These are phyloP conservation scores for Axea sp. DNA, from an alignment of 2,888 invertebrate genomes.

Conservation along the genomic window DNA sequence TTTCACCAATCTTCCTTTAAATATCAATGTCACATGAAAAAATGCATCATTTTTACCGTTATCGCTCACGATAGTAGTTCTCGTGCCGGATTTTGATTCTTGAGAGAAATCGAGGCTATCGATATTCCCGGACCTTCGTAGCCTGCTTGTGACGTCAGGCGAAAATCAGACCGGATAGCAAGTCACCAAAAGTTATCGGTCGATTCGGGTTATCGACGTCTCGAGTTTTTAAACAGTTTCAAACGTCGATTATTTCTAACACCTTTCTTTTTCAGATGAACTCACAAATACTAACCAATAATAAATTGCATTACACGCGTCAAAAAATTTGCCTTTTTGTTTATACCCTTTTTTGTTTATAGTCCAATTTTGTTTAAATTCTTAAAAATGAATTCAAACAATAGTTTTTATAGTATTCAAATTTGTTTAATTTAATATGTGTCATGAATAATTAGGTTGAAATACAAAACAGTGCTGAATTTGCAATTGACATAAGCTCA, in stretches of 20 bases:
- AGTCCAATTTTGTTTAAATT: too few relatives aligned
- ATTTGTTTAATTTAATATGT: too few relatives aligned
- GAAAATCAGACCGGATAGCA: constrained; percentile 56
- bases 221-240: constrained; percentile 14
- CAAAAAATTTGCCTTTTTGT: too few relatives aligned
- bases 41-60: constrained; percentile 53
- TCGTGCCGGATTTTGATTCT: constrained; percentile 55
- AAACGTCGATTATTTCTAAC: constrained; percentile 21
- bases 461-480: too few relatives aligned
- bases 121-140: constrained; percentile 59
- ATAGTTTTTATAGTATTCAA: too few relatives aligned
- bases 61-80: constrained; percentile 33
- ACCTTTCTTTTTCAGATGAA: constrained; percentile 2
- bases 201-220: constrained; percentile 48
- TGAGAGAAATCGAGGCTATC: constrained; percentile 60
- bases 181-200: constrained; percentile 57
- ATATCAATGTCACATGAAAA: constrained; percentile 42
- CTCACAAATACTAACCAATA: constrained; percentile 8
- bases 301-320: constrained; percentile 20
- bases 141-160: constrained; percentile 53
- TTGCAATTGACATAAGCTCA: too few relatives aligned
- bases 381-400: too few relatives aligned
- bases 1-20: constrained; percentile 29
- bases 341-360: too few relatives aligned
- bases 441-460: too few relatives aligned